A percentile compares a stretch with the other conserved stretches of the same genome.
Evolutionary conservation across 1,140 invertebrate genomes (phyloP).

Genomic region (Psix sp.): DNA sequence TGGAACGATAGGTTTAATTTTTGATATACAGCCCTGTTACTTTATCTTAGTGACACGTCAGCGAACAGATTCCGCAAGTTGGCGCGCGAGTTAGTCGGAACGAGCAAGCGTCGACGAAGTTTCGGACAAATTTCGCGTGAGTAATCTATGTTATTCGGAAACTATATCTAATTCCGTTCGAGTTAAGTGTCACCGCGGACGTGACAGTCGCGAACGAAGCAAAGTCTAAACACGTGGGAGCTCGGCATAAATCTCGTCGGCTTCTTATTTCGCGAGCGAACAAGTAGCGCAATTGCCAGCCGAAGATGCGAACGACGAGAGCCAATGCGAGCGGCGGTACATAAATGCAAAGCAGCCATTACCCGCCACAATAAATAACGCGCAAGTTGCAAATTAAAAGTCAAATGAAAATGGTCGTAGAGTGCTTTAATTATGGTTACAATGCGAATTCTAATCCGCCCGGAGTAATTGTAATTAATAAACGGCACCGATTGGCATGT

Average conservation of each 20-base stretch:
- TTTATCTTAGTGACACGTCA: neutral
- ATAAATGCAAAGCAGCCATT: conserved; percentile 46
- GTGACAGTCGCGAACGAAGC: conserved; percentile 3
- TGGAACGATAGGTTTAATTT: no score
- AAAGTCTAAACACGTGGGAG: conserved; percentile 18
- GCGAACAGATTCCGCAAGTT: conserved; percentile 1
- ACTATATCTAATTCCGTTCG: conserved; percentile 2
- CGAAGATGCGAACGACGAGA: conserved; percentile 23
- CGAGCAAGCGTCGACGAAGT: neutral
- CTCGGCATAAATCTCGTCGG: conserved; percentile 2
- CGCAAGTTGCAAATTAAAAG: conserved; percentile 51
- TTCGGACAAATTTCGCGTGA: conserved; percentile 1
- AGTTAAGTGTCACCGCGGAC: conserved; percentile 4
- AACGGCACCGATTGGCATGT: conserved; percentile 57
- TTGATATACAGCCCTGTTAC: neutral
- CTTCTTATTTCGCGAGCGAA: conserved; percentile 5
- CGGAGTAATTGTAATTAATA: conserved; percentile 59
- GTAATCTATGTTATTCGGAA: conserved; percentile 10
- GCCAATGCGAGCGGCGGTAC: conserved; percentile 26
- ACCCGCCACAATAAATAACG: conserved; percentile 49
- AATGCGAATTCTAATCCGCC: conserved; percentile 51
- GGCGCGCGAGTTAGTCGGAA: neutral
- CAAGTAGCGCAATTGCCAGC: conserved; percentile 13
- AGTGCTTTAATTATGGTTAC: conserved; percentile 54
- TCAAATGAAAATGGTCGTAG: conserved; percentile 49